phyloP scores from a whole-genome alignment of 2,113 vertebrate species.

The Menura novaehollandiae region DNA sequence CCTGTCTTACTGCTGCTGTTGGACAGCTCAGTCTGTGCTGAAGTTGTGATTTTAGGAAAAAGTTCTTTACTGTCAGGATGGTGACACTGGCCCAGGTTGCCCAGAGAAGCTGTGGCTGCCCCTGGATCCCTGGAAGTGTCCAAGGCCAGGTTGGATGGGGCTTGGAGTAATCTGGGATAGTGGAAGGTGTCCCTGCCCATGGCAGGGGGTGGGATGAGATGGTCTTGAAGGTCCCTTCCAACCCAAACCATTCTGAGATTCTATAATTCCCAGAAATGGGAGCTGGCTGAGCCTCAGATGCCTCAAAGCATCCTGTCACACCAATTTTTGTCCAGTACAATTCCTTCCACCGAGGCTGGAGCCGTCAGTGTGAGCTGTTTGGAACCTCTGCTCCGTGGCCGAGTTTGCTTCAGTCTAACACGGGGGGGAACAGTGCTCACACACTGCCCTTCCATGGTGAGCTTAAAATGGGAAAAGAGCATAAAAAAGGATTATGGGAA shows the following conservation, averaged over 20 bases:
- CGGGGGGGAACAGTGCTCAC: not conserved
- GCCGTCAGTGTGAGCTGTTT: accelerated
- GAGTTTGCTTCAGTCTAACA: not conserved
- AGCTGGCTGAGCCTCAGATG: not conserved
- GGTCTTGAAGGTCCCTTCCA: not conserved
- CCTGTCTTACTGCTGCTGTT: not conserved
- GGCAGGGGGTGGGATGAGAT: not conserved
- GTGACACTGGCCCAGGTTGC: not conserved
- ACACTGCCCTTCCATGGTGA: not conserved
- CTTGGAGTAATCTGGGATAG: accelerated
- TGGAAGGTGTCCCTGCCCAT: not conserved
- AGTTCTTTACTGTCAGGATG: not conserved
- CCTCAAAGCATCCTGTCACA: not conserved
- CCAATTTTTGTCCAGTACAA: not conserved
- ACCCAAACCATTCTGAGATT: not conserved
- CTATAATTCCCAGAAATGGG: not conserved
- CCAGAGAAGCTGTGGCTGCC: not conserved
- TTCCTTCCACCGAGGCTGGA: not conserved
- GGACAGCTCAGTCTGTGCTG: not conserved
- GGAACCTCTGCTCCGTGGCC: not conserved
- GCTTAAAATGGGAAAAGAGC: not conserved
- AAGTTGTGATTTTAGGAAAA: not conserved
- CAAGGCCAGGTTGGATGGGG: accelerated
- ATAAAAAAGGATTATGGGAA: not conserved
- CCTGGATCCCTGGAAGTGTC: not conserved